Evolutionary conservation across 2,797 vertebrate species (phyloP), one percentile per base, ranked within the genome.

Genomic region (Rhinoraja longicauda): DNA sequence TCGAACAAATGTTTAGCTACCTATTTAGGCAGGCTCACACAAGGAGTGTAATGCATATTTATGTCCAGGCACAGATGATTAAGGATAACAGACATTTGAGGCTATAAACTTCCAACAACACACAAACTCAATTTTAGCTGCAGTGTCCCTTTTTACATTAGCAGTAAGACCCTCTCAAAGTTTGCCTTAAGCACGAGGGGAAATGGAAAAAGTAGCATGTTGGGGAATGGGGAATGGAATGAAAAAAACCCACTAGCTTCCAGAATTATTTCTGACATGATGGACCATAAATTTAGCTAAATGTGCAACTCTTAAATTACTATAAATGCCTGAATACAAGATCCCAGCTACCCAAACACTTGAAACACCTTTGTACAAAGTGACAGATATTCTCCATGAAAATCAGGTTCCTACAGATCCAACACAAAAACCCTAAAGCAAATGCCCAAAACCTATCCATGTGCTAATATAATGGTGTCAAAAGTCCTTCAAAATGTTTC

Each of bases 11-110:
- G 95, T 98, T 98, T 98, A 98, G 97, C 98, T 98, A 98, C 98
- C 98, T 99, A 99, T 97, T 99, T 99, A 99, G 97, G 98, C 98
- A 99, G 98, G 97, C 97, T 98, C 98, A 99, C 98, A 99, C 98
- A 99, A 94, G 97, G 96, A 98, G 98, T 98, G 90, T 45, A 45
- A 92, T 75, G 90, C 90, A 92, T 75, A 98, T 97, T 98, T 96
- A 95, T 95, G 93, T 96, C 95, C 95, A 78, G 95, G 95, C 96
- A 98, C 98, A 98, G 97, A 98, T 98, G 97, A 98, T 98, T 97
- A 98, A 96, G 98, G 97, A 98, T 97, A 96, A 97, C 94, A 96
- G 97, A 99, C 98, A 98, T 97, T 98, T 97, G 97, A 98, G 97
- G 95, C 97, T 97, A 95, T 95, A 96, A 96, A 96, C 98, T 98